Conservation (phyloP, 2,888 invertebrate genomes). For the Spilarctia lutea region DNA sequence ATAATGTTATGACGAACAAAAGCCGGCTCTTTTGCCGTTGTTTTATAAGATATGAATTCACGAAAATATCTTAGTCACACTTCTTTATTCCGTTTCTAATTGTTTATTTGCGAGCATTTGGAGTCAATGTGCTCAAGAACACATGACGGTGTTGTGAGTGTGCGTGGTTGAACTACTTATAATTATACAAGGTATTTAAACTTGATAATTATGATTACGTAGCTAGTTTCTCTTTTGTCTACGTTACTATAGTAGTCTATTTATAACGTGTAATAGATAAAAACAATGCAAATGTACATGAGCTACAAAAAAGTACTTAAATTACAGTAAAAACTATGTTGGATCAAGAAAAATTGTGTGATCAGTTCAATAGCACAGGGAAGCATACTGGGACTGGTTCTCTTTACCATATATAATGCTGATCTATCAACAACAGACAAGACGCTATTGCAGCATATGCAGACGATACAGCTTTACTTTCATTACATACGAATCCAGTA, state of each 20-base stretch:
- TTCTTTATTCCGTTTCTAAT: not conserved
- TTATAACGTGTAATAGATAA: not conserved
- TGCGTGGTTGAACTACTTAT: conserved; percentile 11
- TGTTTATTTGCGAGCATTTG: not conserved
- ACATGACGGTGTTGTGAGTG: not conserved
- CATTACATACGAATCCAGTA: too few relatives aligned
- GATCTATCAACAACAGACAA: too few relatives aligned
- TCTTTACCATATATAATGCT: too few relatives aligned
- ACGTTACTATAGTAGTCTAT: conserved; percentile 3
- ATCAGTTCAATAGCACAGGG: too few relatives aligned
- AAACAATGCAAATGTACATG: not conserved
- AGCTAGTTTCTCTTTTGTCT: conserved; percentile 19
- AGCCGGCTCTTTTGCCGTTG: not conserved
- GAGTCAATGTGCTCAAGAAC: conserved; percentile 1
- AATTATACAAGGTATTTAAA: conserved; percentile 7
- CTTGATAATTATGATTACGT: conserved; percentile 11
- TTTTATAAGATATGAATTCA: not conserved
- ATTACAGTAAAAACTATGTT: too few relatives aligned
- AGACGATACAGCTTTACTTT: too few relatives aligned
- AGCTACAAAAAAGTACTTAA: not conserved
- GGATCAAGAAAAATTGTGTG: not conserved
- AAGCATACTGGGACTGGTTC: too few relatives aligned
- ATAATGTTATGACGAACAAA: not conserved
- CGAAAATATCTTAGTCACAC: not conserved
- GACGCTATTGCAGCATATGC: too few relatives aligned